phyloP scores from a whole-genome alignment of 2,797 vertebrate species.

The Premnoplex brunnescens region DNA sequence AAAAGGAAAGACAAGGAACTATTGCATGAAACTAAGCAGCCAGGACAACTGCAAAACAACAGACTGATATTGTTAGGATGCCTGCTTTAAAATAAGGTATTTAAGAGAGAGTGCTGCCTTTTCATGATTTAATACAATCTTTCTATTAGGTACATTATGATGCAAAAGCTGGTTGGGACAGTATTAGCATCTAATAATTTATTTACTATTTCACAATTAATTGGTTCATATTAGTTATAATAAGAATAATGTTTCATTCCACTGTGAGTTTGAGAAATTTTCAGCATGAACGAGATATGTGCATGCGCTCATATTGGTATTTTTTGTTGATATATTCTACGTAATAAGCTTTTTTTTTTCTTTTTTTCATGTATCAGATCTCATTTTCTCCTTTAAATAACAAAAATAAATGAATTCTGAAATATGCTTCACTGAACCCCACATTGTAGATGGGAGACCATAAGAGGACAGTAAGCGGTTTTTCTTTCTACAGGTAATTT shows the following conservation, averaged over 20 bases:
- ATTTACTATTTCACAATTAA: background rate
- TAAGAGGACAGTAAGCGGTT: background rate
- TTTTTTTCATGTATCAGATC: background rate
- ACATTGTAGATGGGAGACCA: background rate
- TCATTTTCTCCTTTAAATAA: background rate
- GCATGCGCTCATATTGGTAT: background rate
- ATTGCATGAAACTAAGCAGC: background rate
- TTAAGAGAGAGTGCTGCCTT: background rate
- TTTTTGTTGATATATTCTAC: background rate
- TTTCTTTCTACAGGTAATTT: background rate
- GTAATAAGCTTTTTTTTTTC: background rate
- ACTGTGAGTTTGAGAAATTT: background rate
- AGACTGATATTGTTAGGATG: background rate
- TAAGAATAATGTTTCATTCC: background rate
- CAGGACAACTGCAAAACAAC: background rate
- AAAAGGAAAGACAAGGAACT: background rate
- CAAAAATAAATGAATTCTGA: background rate
- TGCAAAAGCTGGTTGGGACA: background rate
- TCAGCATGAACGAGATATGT: background rate
- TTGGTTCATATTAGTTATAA: background rate
- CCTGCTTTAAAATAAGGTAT: background rate
- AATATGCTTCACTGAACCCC: background rate
- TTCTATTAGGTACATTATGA: background rate
- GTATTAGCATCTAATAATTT: background rate
- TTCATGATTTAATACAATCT: background rate